These are phyloP conservation scores for Phymatocera aterrima DNA, from an alignment of 2,888 invertebrate genomes.

Conservation along the genomic window DNA sequence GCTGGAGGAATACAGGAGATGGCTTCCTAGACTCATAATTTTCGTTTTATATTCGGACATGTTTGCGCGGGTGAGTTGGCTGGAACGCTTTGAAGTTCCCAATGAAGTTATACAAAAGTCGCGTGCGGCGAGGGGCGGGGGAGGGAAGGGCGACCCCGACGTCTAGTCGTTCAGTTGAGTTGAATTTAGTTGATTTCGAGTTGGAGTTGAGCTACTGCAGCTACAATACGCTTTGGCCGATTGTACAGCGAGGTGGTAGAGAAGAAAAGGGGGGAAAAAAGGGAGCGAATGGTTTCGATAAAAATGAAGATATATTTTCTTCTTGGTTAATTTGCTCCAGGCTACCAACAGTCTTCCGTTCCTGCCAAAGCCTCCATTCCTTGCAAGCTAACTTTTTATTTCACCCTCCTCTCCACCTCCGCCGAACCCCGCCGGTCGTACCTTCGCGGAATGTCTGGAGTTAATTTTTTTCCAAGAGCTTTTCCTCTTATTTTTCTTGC, in stretches of 20 bases:
- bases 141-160: too few species aligned
- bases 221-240: neutral
- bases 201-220: too few species aligned
- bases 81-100: slow-evolving; percentile 40
- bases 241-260: neutral
- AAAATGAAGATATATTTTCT: slow-evolving; percentile 43
- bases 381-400: slow-evolving; percentile 36
- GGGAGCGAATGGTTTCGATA: slow-evolving; percentile 38
- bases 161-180: slow-evolving; percentile 17
- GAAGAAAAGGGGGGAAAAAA: neutral
- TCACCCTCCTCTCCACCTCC: slow-evolving; percentile 10
- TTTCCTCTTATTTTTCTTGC: slow-evolving; percentile 69
- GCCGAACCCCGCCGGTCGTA: neutral
- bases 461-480: slow-evolving; percentile 46
- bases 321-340: slow-evolving; percentile 41
- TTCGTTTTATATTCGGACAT: slow-evolving; percentile 39
- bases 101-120: slow-evolving; percentile 40
- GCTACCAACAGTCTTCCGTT: slow-evolving; percentile 35
- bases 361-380: neutral
- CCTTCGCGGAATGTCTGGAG: slow-evolving; percentile 41
- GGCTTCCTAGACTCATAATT: slow-evolving; percentile 42
- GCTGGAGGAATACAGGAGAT: neutral
- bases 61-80: slow-evolving; percentile 30
- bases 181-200: too few species aligned
- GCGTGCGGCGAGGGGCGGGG: slow-evolving; percentile 34